Conservation (phyloP, 1,140 invertebrate species). For the Drosophila aff. region DNA sequence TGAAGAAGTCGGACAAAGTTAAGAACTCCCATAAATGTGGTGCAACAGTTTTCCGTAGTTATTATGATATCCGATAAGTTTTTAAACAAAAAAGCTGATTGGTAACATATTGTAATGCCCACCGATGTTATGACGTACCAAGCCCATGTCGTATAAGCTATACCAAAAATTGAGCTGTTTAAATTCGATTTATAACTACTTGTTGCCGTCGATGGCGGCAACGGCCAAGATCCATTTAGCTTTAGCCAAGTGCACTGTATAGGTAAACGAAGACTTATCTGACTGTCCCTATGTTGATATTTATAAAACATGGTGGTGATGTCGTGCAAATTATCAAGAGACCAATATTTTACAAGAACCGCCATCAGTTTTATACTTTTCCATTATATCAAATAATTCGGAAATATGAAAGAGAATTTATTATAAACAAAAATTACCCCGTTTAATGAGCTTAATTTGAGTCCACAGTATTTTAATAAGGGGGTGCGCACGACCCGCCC, state of each 20-base stretch:
- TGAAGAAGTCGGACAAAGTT: slow-evolving; percentile 79
- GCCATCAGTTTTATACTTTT: slow-evolving; percentile 33
- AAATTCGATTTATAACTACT: not conserved
- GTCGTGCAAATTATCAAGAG: not conserved
- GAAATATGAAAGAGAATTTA: slow-evolving; percentile 46
- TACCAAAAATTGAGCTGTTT: slow-evolving; percentile 2
- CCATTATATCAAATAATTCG: not conserved
- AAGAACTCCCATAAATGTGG: slow-evolving; percentile 78
- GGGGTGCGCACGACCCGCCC: not conserved
- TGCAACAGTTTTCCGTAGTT: slow-evolving; percentile 81
- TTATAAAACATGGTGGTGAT: slow-evolving; percentile 33
- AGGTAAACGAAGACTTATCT: slow-evolving; percentile 66
- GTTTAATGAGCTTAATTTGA: slow-evolving; percentile 24
- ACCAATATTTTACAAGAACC: not conserved
- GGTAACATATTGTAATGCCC: slow-evolving; percentile 74
- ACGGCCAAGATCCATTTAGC: slow-evolving; percentile 82
- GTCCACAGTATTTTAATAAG: slow-evolving; percentile 15
- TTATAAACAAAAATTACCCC: slow-evolving; percentile 31
- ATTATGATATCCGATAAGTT: slow-evolving; percentile 75
- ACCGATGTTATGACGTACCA: slow-evolving; percentile 75
- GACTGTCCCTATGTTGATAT: slow-evolving; percentile 7
- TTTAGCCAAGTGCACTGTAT: slow-evolving; percentile 79
- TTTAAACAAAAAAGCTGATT: slow-evolving; percentile 66
- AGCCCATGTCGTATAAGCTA: slow-evolving; percentile 66
- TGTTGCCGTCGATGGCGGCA: slow-evolving; percentile 8